Evolutionary conservation across 1,140 invertebrate species (phyloP).

Genomic region (Heliothis virescens): DNA sequence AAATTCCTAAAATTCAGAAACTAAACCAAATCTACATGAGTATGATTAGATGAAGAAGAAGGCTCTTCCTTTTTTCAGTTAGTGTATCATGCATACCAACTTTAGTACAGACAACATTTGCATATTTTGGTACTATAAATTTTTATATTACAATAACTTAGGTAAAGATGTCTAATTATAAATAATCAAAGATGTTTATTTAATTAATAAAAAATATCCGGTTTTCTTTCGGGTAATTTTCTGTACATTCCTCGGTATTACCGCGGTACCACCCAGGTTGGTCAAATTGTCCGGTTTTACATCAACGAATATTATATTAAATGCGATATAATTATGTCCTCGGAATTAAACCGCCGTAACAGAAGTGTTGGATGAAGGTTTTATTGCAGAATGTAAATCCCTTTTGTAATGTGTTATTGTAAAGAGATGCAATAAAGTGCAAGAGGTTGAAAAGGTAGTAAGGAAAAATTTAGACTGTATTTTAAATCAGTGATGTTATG

Average conservation of each 20-base stretch:
- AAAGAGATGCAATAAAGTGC: too few species aligned
- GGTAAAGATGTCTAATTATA: not conserved
- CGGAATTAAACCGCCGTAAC: conserved; percentile 30
- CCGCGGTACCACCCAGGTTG: conserved; percentile 31
- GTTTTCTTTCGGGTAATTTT: not conserved
- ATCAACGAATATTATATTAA: conserved; percentile 8
- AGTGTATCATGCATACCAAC: too few species aligned
- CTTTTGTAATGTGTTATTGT: not conserved
- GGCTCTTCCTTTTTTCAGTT: too few species aligned
- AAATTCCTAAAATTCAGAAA: too few species aligned
- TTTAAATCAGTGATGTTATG: too few species aligned
- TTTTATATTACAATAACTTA: not conserved
- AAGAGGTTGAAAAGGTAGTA: too few species aligned
- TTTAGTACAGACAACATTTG: too few species aligned
- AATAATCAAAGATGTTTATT: not conserved
- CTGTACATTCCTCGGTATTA: not conserved
- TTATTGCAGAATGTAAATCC: conserved; percentile 3
- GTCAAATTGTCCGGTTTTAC: conserved; percentile 10
- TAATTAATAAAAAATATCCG: not conserved
- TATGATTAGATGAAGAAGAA: too few species aligned
- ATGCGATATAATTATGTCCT: conserved; percentile 42
- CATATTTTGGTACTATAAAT: too few species aligned
- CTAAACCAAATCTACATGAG: too few species aligned
- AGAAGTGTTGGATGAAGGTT: conserved; percentile 6
- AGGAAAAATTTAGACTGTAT: too few species aligned